phyloP scores from a whole-genome alignment of 2,797 vertebrate genomes.

The Typhlichthys eigenmanni region DNA sequence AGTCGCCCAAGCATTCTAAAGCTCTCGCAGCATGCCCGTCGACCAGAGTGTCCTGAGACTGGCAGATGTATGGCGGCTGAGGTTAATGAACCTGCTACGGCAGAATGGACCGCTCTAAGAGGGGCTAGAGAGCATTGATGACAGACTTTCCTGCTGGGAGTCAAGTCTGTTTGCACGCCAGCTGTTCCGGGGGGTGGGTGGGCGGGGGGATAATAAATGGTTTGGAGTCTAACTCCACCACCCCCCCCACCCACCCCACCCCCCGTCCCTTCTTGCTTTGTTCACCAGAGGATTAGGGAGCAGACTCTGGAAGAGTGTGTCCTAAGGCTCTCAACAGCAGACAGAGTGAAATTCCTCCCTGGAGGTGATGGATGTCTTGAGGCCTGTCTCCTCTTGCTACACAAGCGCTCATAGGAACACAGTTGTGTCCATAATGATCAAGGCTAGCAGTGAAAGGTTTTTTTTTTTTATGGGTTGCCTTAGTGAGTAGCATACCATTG shows the following conservation, averaged over 20 bases:
- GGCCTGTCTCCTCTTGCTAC: conserved; percentile 77
- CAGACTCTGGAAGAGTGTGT: conserved; percentile 47
- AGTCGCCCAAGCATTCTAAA: conserved; percentile 54
- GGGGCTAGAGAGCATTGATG: conserved; percentile 59
- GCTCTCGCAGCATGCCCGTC: conserved; percentile 50
- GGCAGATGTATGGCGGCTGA: conserved; percentile 65
- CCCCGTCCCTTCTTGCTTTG: conserved; percentile 25
- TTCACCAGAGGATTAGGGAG: conserved; percentile 49
- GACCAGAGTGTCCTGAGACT: conserved; percentile 41
- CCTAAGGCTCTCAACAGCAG: conserved; percentile 59
- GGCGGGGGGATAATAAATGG: conserved; percentile 77
- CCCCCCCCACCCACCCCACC: conserved; percentile 48
- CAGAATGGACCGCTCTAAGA: conserved; percentile 49
- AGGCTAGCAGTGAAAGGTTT: conserved; percentile 51
- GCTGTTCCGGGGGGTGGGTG: conserved; percentile 73
- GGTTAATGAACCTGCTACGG: conserved; percentile 64
- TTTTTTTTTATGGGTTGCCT: conserved; percentile 35
- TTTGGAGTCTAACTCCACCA: conserved; percentile 46
- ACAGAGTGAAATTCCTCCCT: conserved; percentile 67
- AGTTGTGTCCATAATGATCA: conserved; percentile 59
- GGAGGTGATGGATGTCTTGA: conserved; percentile 72
- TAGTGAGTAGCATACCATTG: conserved; percentile 31
- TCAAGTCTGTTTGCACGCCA: conserved; percentile 76
- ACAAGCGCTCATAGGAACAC: conserved; percentile 36
- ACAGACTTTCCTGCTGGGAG: conserved; percentile 67